These are phyloP conservation scores for Actinia equina DNA, from an alignment of 64 coral and sea anemone species.

Conservation along the genomic window DNA sequence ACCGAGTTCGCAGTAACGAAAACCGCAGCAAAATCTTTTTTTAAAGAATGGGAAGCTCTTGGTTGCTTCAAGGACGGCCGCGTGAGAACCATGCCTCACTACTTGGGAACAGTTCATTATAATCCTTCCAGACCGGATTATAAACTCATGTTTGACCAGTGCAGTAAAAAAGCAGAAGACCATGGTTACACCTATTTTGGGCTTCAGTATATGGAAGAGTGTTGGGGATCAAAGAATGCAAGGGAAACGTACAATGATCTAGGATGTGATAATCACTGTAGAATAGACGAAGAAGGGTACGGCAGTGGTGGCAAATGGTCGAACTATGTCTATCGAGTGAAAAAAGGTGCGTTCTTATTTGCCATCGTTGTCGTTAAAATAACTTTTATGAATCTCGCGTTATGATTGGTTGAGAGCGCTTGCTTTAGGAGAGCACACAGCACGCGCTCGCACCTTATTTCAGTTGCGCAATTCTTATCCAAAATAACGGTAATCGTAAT, in stretches of 20 bases:
- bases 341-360: not conserved
- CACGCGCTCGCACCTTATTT: no score
- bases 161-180: not conserved
- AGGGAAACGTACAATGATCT: not conserved
- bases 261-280: not conserved
- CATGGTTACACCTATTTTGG: not conserved
- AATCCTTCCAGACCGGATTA: not conserved
- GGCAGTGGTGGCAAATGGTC: not conserved
- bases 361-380: no score
- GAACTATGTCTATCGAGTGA: constrained; percentile 2
- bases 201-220: not conserved
- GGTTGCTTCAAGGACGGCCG: not conserved
- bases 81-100: not conserved
- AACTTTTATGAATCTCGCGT: no score
- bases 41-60: constrained; percentile 2
- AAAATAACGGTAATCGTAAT: no score
- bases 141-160: not conserved
- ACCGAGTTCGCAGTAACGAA: no score
- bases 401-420: no score
- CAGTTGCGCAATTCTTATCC: no score
- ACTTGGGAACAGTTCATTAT: not conserved
- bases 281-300: not conserved
- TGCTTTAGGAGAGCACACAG: no score
- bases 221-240: not conserved
- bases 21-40: not conserved